Evolutionary conservation across 2,797 vertebrate genomes (phyloP), one percentile per base, ranked within the genome.

Genomic region (Syngnathus rostellatus): DNA sequence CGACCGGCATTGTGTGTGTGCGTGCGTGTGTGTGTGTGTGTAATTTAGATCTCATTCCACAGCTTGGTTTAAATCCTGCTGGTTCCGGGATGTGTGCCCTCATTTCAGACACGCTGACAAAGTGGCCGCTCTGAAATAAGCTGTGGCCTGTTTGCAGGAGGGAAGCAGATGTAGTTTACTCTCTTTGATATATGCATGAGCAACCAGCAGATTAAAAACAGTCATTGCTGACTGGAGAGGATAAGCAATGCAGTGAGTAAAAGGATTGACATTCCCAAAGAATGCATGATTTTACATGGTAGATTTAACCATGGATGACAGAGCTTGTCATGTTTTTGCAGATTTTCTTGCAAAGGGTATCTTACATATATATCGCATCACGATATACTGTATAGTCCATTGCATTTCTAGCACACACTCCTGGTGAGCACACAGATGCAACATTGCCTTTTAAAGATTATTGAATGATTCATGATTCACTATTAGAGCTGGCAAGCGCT

Each of bases 1-100:
- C 81, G 77, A 84, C 81, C 71, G 79, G 76, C 74, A 74, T 81
- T 71, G 73, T 72, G 23, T 55, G 37, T 48, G 55, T 64, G 64
- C 39, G 53, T 63, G 46, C 17, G 57, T 40, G 38, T 4, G 63
- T 69, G 62, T 63, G 39, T 51, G 65, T 65, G 71, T 75, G 69
- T 79, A 40, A 83, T 83, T 85, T 61, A 79, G 70, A 84, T 84
- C 77, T 78, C 31, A 55, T 80, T 81, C 78, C 76, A 76, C 19
- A 60, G 75, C 78, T 73, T 72, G 80, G 75, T 76, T 80, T 69
- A 74, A 84, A 67, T 75, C 75, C 69, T 67, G 70, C 75, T 72
- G 74, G 72, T 72, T 77, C 71, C 45, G 51, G 75, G 78, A 81
- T 82, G 78, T 50, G 48, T 68, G 83, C 81, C 77, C 72, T 75